These are phyloP conservation scores for Phalloptychus januarius DNA, from an alignment of 2,797 vertebrate species.

Conservation along the genomic window DNA sequence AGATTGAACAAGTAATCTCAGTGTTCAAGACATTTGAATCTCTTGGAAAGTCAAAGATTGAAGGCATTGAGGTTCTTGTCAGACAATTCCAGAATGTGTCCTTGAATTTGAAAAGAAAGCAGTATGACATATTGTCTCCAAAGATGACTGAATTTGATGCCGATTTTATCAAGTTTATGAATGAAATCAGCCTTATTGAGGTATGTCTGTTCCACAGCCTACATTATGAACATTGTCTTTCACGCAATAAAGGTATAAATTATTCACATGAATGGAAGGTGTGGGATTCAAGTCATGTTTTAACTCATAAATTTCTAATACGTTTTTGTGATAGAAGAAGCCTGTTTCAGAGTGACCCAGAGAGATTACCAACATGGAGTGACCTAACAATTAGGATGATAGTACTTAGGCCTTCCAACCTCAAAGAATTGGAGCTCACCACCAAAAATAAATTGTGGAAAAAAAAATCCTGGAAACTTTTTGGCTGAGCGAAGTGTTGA, in stretches of 20 bases:
- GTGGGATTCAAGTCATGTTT: background rate
- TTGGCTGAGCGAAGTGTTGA: background rate
- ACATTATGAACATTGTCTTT: background rate
- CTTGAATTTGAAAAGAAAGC: constrained; percentile 80
- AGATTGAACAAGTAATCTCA: constrained; percentile 84
- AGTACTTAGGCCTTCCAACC: background rate
- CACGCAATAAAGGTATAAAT: background rate
- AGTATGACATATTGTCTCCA: constrained; percentile 82
- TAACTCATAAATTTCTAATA: background rate
- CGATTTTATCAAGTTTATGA: constrained; percentile 81
- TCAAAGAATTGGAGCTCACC: background rate
- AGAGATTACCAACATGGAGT: background rate
- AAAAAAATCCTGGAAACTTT: background rate
- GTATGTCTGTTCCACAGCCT: constrained; percentile 60
- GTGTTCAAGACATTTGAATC: constrained; percentile 78
- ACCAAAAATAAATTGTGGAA: background rate
- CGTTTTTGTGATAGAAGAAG: background rate
- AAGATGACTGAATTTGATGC: constrained; percentile 81
- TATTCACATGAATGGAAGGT: background rate
- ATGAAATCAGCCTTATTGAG: constrained; percentile 80
- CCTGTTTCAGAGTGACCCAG: background rate
- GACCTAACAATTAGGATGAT: background rate
- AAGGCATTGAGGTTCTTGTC: constrained; percentile 83
- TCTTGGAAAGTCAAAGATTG: constrained; percentile 81
- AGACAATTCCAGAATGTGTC: constrained; percentile 81